Evolutionary conservation across 2,888 invertebrate species (phyloP).

Genomic region (Aphodius granarius): DNA sequence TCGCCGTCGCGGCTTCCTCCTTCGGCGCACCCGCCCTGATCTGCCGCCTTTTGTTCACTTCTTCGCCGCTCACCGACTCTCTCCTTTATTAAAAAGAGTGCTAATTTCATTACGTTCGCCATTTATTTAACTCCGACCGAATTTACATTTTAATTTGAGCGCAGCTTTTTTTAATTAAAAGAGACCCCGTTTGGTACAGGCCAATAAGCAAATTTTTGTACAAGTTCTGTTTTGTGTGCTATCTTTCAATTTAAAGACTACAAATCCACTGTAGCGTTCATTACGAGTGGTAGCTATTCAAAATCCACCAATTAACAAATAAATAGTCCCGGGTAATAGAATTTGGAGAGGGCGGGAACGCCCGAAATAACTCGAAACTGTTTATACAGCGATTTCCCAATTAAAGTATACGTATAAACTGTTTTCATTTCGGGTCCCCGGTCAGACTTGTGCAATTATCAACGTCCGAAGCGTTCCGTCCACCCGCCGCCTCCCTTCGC

Average conservation of each 20-base stretch:
- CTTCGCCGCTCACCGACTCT: conserved; percentile 15
- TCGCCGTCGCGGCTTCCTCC: neutral
- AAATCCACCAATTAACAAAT: neutral
- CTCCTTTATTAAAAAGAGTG: conserved; percentile 27
- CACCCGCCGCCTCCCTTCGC: neutral
- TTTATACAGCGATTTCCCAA: conserved; percentile 15
- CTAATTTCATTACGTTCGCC: conserved; percentile 26
- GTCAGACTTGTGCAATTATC: conserved; percentile 9
- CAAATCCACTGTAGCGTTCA: neutral
- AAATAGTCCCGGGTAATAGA: conserved; percentile 7
- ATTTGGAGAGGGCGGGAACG: conserved; percentile 1
- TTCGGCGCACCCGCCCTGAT: too few relatives aligned
- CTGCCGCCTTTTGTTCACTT: neutral
- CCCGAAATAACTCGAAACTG: conserved; percentile 2
- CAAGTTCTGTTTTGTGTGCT: too few relatives aligned
- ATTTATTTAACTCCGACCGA: conserved; percentile 24
- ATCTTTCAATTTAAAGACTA: too few relatives aligned
- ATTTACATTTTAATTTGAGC: conserved; percentile 25
- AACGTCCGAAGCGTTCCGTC: conserved; percentile 1
- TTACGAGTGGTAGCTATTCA: neutral
- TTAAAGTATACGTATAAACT: conserved; percentile 15
- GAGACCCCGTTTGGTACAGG: too few relatives aligned
- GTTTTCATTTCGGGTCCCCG: conserved; percentile 10
- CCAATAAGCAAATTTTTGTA: too few relatives aligned
- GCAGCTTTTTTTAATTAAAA: conserved; percentile 26